Base-by-base conservation (phyloP, 2,888 invertebrate genomes). In the Mellilla xanthometata region DNA sequence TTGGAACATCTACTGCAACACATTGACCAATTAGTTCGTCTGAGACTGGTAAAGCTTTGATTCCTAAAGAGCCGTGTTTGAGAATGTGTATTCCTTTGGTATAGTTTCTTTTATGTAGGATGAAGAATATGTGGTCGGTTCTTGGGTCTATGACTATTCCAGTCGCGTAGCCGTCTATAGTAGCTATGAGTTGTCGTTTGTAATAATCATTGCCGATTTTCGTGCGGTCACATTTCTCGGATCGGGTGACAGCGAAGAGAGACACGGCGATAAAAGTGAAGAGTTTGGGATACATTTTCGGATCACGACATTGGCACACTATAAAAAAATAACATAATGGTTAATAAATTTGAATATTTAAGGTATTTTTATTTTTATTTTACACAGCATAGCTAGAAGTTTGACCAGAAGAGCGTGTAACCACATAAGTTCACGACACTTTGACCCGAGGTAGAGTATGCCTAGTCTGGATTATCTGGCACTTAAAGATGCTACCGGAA, bases 1-100 rank as follows among this genome's bases (percentile, higher is more conserved):
- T 82, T 0, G 46, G 51, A 0, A 55, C 41, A 48, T 89, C 88
- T 1, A 87, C 56, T 0, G 72, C 84, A 0, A 89, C 77, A 28
- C 88, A 88, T 60, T 89, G 89, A 0, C 87, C 87, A 0, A 62
- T 49, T 0, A 85, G 29, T 7, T 89, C 89, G 30, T 88, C 87
- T 0, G 84, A 68, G 0, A 88, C 66, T 0, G 80, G 81, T 1
- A 89, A 45, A 39, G 79, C 75, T 51, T 81, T 86, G 0, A 87
- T 72, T 0, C 86, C 87, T 7, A 88, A 58, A 4, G 89, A 79
- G 0, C 88, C 89, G 35, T 85, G 80, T 48, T 79, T 79, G 0
- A 89, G 52, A 0, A 88, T 47, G 54, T 87, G 79, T 2, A 87
- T 75, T 1, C 89, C 89, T 75, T 80, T 86, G 0, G 87, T 88